phyloP scores from a whole-genome alignment of 2,888 invertebrate genomes.

The Aelia acuminata region DNA sequence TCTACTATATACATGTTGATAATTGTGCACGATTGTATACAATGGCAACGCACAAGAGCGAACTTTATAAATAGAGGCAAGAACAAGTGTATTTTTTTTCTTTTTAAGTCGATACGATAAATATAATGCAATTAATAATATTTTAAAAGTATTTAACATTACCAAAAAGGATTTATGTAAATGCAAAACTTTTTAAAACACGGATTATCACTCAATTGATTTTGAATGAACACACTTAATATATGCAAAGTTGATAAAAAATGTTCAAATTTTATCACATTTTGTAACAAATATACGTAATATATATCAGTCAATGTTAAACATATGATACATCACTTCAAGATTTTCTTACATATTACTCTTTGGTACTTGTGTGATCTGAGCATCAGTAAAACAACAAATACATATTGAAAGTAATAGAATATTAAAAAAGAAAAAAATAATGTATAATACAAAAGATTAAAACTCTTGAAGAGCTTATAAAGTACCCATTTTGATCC shows the following conservation, averaged over 20 bases:
- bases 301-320: constrained; percentile 43
- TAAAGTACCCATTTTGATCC: constrained; percentile 32
- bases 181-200: constrained; percentile 33
- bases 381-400: constrained; percentile 44
- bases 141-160: constrained; percentile 27
- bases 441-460: not conserved
- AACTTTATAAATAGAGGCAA: constrained; percentile 40
- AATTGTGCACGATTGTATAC: not conserved
- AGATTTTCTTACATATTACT: constrained; percentile 25
- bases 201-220: constrained; percentile 42
- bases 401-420: not conserved
- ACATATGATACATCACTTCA: constrained; percentile 4
- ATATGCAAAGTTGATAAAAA: constrained; percentile 36
- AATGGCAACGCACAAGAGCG: constrained; percentile 22
- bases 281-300: constrained; percentile 35
- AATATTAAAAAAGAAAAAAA: not conserved
- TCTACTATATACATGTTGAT: constrained; percentile 28
- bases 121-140: constrained; percentile 33
- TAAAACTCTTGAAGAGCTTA: constrained; percentile 14
- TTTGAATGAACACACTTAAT: constrained; percentile 39
- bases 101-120: not conserved
- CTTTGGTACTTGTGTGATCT: constrained; percentile 42
- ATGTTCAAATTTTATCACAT: constrained; percentile 36
- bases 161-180: constrained; percentile 38
- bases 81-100: constrained; percentile 11